A percentile compares a stretch with the other conserved stretches of the same genome.
These are phyloP conservation scores for Zoroaster sp. DNA, from an alignment of 53 echinoderm and acorn worm species.

Conservation along the genomic window DNA sequence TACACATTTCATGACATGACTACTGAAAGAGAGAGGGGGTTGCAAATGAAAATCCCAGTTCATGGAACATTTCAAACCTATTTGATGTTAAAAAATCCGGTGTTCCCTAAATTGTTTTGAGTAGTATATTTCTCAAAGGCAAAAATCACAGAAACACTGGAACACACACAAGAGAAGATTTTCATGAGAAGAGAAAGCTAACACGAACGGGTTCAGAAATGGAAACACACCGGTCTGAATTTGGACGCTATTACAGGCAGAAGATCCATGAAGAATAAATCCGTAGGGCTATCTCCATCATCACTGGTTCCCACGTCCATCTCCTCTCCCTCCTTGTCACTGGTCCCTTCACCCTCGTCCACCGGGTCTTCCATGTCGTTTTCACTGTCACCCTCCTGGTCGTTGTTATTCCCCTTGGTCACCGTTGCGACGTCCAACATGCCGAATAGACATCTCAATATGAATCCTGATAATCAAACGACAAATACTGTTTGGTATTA, in stretches of 20 bases:
- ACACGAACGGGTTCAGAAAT: background rate
- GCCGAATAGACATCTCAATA: constrained; percentile 60
- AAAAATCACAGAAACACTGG: too few relatives aligned
- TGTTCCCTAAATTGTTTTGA: too few relatives aligned
- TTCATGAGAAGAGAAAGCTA: background rate
- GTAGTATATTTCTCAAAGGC: too few relatives aligned
- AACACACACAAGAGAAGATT: too few relatives aligned
- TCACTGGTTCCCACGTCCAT: background rate
- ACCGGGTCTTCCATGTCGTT: background rate
- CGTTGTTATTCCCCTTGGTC: background rate
- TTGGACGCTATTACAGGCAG: constrained; percentile 86
- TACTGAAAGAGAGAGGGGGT: too few relatives aligned
- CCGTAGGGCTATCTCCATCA: constrained; percentile 16
- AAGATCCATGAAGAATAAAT: constrained; percentile 84
- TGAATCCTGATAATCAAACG: background rate
- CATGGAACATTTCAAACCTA: too few relatives aligned
- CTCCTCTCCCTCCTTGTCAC: background rate
- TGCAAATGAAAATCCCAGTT: too few relatives aligned
- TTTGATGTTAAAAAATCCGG: too few relatives aligned
- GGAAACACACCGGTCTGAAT: constrained; percentile 91
- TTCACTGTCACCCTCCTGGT: background rate
- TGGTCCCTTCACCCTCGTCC: background rate
- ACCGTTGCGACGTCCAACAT: constrained; percentile 41
- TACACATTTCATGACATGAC: too few relatives aligned
- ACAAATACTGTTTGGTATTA: too few relatives aligned